Evolutionary conservation across 2,888 invertebrate genomes (phyloP), one percentile per base, ranked within the genome.

Genomic region (Melieria picta): DNA sequence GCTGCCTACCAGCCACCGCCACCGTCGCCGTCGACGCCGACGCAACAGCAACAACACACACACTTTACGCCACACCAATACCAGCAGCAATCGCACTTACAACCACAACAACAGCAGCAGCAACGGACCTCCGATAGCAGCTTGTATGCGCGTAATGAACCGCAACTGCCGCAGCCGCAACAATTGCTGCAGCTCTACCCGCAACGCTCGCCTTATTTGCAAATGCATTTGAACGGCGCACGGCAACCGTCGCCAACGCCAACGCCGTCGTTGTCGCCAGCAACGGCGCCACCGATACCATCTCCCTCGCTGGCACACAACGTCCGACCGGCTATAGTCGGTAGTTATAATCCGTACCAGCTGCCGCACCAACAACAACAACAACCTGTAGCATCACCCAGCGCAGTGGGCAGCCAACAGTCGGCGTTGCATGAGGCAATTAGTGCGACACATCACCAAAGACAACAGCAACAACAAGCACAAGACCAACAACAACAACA

Each of bases 1-100:
- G 57, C 66, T 61, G 46, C 71, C 9, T 72, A 71, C 55, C 63
- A 71, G n/a, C 66, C 56, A 52, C 68, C 47, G n/a, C 63, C 67
- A n/a, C 68, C 46, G 11, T 46, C 56, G 47, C 7, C 45, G 2
- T 10, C 47, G 43, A 0, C 52, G 55, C 47, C 50, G 42, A 56
- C 55, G 50, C 69, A 69, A 42, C 69, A 63, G 42, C 56, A 69
- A 30, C 69, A 47, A 11, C 66, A 72, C 46, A 42, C 60, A 7
- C n/a, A 46, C 50, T 4, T 42, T 43, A 11, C 42, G 43, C 60
- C 30, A 13, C 7, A 48, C n/a, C 69, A 52, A 56, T 67, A 65
- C n/a, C n/a, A 47, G 10, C 45, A 57, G 13, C 65, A 61, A 4
- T 65, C 58, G n/a, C 69, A 60, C 13, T 45, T 16, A 5, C 69